phyloP scores from a whole-genome alignment of 2,113 vertebrate genomes.

The Atrichornis clamosus region DNA sequence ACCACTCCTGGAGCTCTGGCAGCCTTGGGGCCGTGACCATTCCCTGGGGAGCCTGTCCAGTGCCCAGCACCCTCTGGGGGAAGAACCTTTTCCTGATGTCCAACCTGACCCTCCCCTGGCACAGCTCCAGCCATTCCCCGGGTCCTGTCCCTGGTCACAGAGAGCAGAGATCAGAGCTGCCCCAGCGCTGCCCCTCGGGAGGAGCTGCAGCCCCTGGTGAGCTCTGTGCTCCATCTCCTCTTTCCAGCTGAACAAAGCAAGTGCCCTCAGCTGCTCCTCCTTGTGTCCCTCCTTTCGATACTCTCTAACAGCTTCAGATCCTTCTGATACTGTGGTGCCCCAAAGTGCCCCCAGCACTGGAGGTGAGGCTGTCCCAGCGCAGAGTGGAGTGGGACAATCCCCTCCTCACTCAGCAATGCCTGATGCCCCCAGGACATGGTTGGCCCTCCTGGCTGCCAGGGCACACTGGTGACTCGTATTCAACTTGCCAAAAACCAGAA shows the following conservation, averaged over 20 bases:
- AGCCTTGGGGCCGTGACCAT: not conserved
- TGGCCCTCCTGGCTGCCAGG: not conserved
- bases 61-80: not conserved
- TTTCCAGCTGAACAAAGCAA: not conserved
- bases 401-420: not conserved
- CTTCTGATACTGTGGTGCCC: not conserved
- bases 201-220: not conserved
- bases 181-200: not conserved
- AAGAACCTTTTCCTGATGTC: not conserved
- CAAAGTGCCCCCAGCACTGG: not conserved
- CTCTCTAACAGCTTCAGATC: not conserved
- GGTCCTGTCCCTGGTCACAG: not conserved
- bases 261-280: not conserved
- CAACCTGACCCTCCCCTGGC: fast-evolving
- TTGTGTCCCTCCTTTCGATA: not conserved
- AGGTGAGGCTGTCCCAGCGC: not conserved
- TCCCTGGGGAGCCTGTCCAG: not conserved
- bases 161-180: not conserved
- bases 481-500: not conserved
- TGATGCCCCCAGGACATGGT: not conserved
- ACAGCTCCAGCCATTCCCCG: not conserved
- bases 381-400: not conserved
- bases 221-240: not conserved
- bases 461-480: not conserved
- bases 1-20: not conserved